Base-by-base conservation (phyloP, 2,113 vertebrate genomes). In the Archilochus colubris region DNA sequence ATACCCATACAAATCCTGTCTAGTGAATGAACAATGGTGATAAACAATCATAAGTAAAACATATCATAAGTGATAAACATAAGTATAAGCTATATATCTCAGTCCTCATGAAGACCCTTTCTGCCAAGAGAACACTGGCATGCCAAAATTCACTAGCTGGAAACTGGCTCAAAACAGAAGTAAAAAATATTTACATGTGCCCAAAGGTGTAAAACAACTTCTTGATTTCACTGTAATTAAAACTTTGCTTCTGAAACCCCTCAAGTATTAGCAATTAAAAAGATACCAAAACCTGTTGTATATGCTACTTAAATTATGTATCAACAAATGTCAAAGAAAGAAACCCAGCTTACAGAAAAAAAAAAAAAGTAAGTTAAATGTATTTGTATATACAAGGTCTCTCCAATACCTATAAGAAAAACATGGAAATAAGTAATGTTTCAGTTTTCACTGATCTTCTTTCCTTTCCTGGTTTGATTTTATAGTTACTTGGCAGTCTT, bases 381-480 rank as follows among this genome's bases (percentile, higher is more conserved):
- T 51, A 51, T 68, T 69, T 66, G 19, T 69, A 9, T 43, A 75
- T 50, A 69, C 36, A 69, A 72, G 5, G 12, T 69, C 27, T 58
- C 27, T 73, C 50, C 30, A 76, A 66, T 23, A 93, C 10, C 30
- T 57, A 40, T 33, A 76, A 73, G 50, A 82, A 91, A 94, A 31
- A 14, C 19, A 86, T 16, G 27, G 27, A 73, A 79, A 8, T 31
- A 88, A 88, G 54, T 68, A 74, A 78, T 20, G 20, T 50, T 79
- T 82, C 77, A 82, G 14, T 61, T 93, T 67, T 87, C 30, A 66
- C 10, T n/a, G 43, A 84, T 64, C 25, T 51, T 85, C 66, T 79
- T 69, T 82, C 38, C 30, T 72, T 67, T 89, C 67, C 43, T 73
- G 73, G 89, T 96, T 94, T 94, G 36, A 89, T 86, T 94, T 95